These are phyloP conservation scores for Tinea semifulvella DNA, from an alignment of 2,888 invertebrate genomes.

Conservation along the genomic window DNA sequence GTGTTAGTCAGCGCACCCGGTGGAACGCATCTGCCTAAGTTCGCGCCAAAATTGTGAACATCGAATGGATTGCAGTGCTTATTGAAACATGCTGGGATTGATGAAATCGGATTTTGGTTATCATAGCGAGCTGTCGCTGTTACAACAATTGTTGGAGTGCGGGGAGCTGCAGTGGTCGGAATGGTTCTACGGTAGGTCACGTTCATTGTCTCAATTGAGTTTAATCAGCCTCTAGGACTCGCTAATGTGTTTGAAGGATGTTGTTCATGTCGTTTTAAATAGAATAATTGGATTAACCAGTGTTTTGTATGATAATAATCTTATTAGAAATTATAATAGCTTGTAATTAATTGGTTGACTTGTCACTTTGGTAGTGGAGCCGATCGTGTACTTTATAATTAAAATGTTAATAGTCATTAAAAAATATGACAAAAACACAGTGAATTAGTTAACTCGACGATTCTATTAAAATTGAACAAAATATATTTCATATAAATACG, in stretches of 20 bases:
- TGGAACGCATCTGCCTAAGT: slow-evolving; percentile 51
- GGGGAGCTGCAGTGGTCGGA: slow-evolving; percentile 50
- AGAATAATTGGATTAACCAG: no score
- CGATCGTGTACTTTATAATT: no score
- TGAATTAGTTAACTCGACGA: no score
- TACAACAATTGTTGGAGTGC: slow-evolving; percentile 55
- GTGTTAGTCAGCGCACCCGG: background rate
- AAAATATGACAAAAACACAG: no score
- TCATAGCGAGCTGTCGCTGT: slow-evolving; percentile 44
- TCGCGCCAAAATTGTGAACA: slow-evolving; percentile 40
- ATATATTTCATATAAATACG: no score
- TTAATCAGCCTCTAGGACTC: background rate
- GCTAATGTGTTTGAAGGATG: background rate
- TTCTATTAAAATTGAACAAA: no score
- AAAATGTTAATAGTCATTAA: no score
- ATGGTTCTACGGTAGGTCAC: slow-evolving; percentile 34
- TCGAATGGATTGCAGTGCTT: background rate
- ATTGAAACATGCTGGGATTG: slow-evolving; percentile 46
- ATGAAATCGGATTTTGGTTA: slow-evolving; percentile 51
- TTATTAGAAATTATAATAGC: no score
- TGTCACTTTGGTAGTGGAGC: no score
- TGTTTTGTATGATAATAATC: no score
- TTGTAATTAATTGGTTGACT: no score
- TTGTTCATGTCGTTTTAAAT: background rate
- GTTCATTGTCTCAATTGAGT: slow-evolving; percentile 2